Percentiles rank a stretch among this genome's conserved stretches.
phyloP scores from a whole-genome alignment of 2,888 invertebrate species.

The Orchesella flavescens region DNA sequence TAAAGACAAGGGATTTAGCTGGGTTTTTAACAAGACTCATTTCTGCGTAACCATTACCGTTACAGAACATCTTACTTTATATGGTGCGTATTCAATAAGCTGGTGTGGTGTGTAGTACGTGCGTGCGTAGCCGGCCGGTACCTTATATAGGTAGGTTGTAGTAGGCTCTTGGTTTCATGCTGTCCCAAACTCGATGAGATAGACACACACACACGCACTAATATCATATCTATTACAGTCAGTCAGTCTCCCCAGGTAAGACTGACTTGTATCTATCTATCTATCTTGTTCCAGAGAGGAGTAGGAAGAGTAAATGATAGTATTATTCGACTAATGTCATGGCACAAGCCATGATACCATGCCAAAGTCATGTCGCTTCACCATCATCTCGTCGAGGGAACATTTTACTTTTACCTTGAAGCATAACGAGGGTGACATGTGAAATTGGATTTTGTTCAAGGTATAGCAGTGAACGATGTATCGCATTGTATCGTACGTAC shows the following conservation, averaged over 20 bases:
- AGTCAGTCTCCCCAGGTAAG: too few relatives aligned
- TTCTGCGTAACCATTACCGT: conserved; percentile 43
- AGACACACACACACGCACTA: too few relatives aligned
- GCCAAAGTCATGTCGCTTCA: conserved; percentile 58
- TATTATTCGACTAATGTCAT: conserved; percentile 31
- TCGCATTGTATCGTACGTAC: background rate
- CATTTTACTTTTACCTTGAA: conserved; percentile 53
- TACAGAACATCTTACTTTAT: too few relatives aligned
- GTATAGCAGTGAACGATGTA: conserved; percentile 35
- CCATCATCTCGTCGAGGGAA: conserved; percentile 51
- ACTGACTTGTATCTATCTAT: too few relatives aligned
- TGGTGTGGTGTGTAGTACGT: too few relatives aligned
- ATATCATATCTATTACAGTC: too few relatives aligned
- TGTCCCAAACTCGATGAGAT: too few relatives aligned
- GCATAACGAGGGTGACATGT: conserved; percentile 62
- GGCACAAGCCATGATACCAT: conserved; percentile 38
- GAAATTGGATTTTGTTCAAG: conserved; percentile 63
- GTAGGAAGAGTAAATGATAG: conserved; percentile 41
- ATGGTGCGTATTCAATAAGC: background rate
- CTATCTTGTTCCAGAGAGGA: background rate
- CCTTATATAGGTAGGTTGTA: too few relatives aligned
- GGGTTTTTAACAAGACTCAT: conserved; percentile 35
- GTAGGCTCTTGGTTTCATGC: too few relatives aligned
- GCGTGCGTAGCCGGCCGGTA: conserved; percentile 23
- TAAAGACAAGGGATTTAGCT: conserved; percentile 52